Evolutionary conservation across 2,113 vertebrate species (phyloP).

Genomic region (Istiophorus platypterus): DNA sequence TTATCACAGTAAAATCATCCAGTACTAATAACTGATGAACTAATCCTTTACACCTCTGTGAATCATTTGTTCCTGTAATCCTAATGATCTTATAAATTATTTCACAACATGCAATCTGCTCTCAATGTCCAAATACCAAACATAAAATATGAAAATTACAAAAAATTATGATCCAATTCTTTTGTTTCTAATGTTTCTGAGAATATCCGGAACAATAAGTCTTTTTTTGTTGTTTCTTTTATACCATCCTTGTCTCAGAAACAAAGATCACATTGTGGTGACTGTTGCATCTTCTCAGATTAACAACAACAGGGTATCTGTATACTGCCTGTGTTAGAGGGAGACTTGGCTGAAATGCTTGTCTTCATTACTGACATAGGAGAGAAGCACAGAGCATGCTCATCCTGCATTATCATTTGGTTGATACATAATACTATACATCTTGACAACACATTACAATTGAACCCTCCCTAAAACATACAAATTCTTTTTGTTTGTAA

Average conservation of each 20-base stretch:
- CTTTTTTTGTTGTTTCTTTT: slow-evolving; percentile 40
- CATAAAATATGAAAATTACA: neutral
- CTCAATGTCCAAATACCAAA: neutral
- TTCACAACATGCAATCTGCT: neutral
- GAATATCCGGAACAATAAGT: neutral
- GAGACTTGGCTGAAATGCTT: neutral
- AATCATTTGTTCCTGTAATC: neutral
- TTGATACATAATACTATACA: neutral
- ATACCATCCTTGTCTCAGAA: slow-evolving; percentile 30
- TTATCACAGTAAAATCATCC: no score
- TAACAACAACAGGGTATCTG: slow-evolving; percentile 32
- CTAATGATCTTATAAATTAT: neutral
- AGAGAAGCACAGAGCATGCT: neutral
- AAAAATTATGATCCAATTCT: neutral
- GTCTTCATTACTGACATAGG: neutral
- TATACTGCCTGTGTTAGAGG: neutral
- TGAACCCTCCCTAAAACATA: neutral
- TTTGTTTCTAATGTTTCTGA: neutral
- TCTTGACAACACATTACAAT: neutral
- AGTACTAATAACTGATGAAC: no score
- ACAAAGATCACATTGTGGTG: slow-evolving; percentile 68
- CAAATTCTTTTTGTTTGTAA: neutral
- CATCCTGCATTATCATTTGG: neutral
- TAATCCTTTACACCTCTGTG: neutral
- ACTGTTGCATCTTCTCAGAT: slow-evolving; percentile 30